Evolutionary conservation across 2,113 vertebrate genomes (phyloP), one percentile per base, ranked within the genome.

Genomic region (Oceanodroma tethys): DNA sequence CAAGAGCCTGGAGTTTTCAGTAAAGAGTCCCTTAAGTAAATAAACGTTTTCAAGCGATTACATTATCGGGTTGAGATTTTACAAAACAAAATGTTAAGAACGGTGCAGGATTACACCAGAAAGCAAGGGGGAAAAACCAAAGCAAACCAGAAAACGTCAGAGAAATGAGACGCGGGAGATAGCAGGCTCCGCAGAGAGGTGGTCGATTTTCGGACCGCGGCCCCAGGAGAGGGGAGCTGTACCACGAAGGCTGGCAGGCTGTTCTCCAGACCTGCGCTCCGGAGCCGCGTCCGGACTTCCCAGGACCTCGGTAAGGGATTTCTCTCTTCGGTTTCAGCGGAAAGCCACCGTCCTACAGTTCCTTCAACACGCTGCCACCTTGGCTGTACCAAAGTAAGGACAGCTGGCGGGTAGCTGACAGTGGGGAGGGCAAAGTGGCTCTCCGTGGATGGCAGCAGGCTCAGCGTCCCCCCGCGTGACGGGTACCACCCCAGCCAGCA

Each of bases 11-110:
- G 97, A 98, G 97, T 97, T 93, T 97, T 97, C 95, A 81, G 91
- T 97, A 97, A 98, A 97, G 97, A 98, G 97, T 98, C 98, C 98
- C 98, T 97, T 95, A 98, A 97, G 97, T 97, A 98, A 98, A 98
- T 89, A 98, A 91, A 97, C 47, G 87, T 88, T 96, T 97, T 93
- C 94, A 65, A 97, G 97, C 88, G 23, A 98, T 98, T 98, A 94
- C 85, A 82, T 96, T 92, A 59, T 60, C 4, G 47, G 90, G 92
- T 83, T 94, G 95, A 91, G 95, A 85, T 92, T 97, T 97, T 76
- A 12, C 47, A 38, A 78, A 71, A 38, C 7, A 7, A 26, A 78
- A 42, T 6, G 43, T 22, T 29, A 15, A 38, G 66, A 40, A 17
- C 23, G 8, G 62, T 45, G 48, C 17, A 40, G 81, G 34, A 66